Evolutionary conservation across 2,797 vertebrate genomes (phyloP).

Genomic region (Centroberyx gerrardi): DNA sequence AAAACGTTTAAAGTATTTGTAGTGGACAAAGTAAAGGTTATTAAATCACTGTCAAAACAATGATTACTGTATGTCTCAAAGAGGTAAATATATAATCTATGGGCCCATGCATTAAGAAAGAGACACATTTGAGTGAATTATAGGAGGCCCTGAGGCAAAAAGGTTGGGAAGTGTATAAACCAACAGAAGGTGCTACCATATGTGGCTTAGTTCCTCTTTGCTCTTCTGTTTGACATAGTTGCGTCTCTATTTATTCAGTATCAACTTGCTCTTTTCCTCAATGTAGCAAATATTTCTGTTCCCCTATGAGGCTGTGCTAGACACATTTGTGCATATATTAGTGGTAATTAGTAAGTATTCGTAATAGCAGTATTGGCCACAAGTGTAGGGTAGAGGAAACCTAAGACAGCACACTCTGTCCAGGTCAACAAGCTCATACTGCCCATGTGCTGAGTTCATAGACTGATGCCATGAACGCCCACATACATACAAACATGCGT

Average conservation of each 20-base stretch:
- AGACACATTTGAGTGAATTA: not conserved
- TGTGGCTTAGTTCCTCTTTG: not conserved
- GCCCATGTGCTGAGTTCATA: constrained; percentile 10
- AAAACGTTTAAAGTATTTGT: not conserved
- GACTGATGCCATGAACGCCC: constrained; percentile 21
- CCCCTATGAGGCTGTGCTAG: not conserved
- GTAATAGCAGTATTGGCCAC: not conserved
- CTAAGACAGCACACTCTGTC: not conserved
- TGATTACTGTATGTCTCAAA: too few species aligned
- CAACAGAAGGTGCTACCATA: not conserved
- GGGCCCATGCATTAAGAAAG: not conserved
- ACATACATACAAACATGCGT: constrained; percentile 11
- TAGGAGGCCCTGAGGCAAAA: not conserved
- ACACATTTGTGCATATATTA: not conserved
- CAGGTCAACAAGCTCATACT: not conserved
- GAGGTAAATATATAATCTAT: not conserved
- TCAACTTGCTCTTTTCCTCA: too few species aligned
- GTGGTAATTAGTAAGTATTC: not conserved
- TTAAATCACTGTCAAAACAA: too few species aligned
- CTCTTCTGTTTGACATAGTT: not conserved
- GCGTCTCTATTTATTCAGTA: not conserved
- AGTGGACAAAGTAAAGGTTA: not conserved
- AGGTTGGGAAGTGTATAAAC: not conserved
- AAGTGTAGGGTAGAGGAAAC: not conserved
- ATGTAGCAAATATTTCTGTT: not conserved